Percentiles rank a stretch among this genome's conserved stretches.
Conservation (phyloP, 2,888 invertebrate species). For the Drosophila atroscutellata region DNA sequence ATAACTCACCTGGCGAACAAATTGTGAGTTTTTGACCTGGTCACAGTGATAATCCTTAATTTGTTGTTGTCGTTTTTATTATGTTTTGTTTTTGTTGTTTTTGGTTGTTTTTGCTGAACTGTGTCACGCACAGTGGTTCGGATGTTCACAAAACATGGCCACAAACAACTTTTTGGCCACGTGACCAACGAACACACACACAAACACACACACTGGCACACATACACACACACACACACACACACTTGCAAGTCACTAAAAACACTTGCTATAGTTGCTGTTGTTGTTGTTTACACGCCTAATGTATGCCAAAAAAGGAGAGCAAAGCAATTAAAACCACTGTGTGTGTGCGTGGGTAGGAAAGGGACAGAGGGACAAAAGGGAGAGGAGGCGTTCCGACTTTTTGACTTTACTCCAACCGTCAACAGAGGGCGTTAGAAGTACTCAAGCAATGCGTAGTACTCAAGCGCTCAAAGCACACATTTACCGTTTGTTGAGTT, state of each 20-base stretch:
- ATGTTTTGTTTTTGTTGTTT: conserved; percentile 18
- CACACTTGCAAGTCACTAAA: conserved; percentile 21
- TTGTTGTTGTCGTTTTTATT: conserved; percentile 27
- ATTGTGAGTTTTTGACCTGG: conserved; percentile 56
- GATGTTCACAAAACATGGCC: conserved; percentile 53
- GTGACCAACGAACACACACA: conserved; percentile 62
- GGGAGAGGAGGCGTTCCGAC: background rate
- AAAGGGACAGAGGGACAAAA: background rate
- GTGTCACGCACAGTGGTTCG: conserved; percentile 71
- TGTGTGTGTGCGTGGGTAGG: background rate
- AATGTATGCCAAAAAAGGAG: conserved; percentile 63
- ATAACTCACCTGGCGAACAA: conserved; percentile 64
- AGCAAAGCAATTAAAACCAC: conserved; percentile 63
- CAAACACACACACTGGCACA: conserved; percentile 25
- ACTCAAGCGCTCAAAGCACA: conserved; percentile 18
- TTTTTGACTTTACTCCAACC: conserved; percentile 18
- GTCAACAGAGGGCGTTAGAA: conserved; percentile 23
- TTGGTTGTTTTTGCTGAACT: conserved; percentile 34
- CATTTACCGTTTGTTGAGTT: conserved; percentile 17
- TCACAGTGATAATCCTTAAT: conserved; percentile 60
- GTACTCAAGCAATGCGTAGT: conserved; percentile 19
- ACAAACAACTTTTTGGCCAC: conserved; percentile 65
- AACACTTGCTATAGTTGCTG: conserved; percentile 38
- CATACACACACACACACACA: conserved; percentile 17
- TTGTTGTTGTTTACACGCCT: conserved; percentile 42